Evolutionary conservation across 2,888 invertebrate species (phyloP).

Genomic region (Eumerus sabulonum): DNA sequence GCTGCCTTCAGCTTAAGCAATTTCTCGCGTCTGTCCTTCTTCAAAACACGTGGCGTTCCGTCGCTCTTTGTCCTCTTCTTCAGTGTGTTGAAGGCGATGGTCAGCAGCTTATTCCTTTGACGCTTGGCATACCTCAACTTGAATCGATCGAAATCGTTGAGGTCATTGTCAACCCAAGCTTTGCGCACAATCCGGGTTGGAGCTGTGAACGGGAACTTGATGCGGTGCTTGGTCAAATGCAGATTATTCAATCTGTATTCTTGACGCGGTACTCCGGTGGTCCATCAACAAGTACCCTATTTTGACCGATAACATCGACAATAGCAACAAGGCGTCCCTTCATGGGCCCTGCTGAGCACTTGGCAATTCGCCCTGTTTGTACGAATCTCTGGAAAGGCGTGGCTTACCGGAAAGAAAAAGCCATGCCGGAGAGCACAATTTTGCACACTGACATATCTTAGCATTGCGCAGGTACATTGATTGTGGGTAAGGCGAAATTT

Average conservation of each 20-base stretch:
- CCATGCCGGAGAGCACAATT: too few species aligned
- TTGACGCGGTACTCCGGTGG: constrained; percentile 94
- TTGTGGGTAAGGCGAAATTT: too few species aligned
- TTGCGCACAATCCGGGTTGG: constrained; percentile 92
- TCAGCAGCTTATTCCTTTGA: too few species aligned
- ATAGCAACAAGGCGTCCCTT: constrained; percentile 96
- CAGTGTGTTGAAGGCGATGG: too few species aligned
- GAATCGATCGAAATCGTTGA: too few species aligned
- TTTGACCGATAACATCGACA: constrained; percentile 98
- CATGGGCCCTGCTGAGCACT: constrained; percentile 92
- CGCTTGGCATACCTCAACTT: too few species aligned
- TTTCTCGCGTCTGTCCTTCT: constrained; percentile 78
- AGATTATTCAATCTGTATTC: too few species aligned
- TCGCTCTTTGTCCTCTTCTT: too few species aligned
- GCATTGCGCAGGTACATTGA: too few species aligned
- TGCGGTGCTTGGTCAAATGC: constrained; percentile 94
- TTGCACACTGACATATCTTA: too few species aligned
- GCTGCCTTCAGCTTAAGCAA: constrained; percentile 78
- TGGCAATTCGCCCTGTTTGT: constrained; percentile 98
- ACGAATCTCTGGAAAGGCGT: constrained; percentile 95
- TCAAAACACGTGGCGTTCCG: constrained; percentile 78
- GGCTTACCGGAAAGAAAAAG: constrained; percentile 79
- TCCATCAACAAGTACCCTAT: constrained; percentile 95
- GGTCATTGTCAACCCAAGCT: constrained; percentile 92
- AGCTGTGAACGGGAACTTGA: constrained; percentile 92